A percentile compares a stretch with the other conserved stretches of the same genome.
These are phyloP conservation scores for Dreissena polymorpha DNA, from an alignment of 1,140 invertebrate species.

Conservation along the genomic window DNA sequence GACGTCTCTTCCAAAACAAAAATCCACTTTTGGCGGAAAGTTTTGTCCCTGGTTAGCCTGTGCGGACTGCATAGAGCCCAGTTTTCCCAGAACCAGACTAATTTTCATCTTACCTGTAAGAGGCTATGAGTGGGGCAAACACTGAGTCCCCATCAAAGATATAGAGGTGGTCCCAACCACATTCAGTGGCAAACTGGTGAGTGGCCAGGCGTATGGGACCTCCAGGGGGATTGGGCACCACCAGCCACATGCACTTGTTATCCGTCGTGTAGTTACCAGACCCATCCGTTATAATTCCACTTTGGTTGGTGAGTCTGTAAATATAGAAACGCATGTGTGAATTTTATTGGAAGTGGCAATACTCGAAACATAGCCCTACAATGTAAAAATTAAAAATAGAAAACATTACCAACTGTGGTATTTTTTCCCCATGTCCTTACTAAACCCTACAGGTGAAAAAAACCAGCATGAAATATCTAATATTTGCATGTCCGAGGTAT, in stretches of 20 bases:
- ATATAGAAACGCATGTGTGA: constrained; percentile 56
- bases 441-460: too few species aligned
- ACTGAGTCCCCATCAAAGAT: constrained; percentile 98
- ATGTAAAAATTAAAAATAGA: too few species aligned
- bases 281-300: constrained; percentile 94
- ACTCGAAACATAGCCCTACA: too few species aligned
- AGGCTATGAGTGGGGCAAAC: constrained; percentile 92
- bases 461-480: too few species aligned
- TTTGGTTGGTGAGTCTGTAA: constrained; percentile 87
- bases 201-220: constrained; percentile 75
- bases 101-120: constrained; percentile 87
- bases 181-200: constrained; percentile 96
- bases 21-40: too few species aligned
- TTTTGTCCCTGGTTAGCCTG: too few species aligned
- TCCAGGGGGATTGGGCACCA: constrained; percentile 83
- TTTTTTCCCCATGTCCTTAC: too few species aligned
- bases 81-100: not conserved
- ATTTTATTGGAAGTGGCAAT: not conserved
- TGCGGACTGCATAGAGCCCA: too few species aligned
- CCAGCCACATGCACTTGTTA: constrained; percentile 97
- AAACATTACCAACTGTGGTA: too few species aligned
- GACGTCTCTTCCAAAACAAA: too few species aligned
- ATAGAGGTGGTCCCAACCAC: constrained; percentile 98
- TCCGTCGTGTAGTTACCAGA: constrained; percentile 96
- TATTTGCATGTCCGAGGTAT: too few species aligned